Base-by-base conservation (phyloP, 2,797 vertebrate species). In the Hippocampus kuda region DNA sequence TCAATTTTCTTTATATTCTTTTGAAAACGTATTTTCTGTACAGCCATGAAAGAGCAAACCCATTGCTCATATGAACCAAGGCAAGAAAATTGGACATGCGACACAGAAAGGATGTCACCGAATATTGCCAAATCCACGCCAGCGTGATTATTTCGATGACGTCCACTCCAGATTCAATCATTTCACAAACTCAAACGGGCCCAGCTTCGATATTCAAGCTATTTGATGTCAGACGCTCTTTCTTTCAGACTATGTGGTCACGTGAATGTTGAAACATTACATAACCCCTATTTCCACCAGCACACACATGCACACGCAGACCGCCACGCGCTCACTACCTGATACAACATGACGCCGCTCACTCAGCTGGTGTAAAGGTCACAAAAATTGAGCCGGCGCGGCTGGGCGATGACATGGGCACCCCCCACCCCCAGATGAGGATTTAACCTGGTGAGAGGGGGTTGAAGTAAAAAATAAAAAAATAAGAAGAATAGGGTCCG, bases 371-470 rank as follows among this genome's bases (percentile, higher is more conserved):
- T 11, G 2, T 34, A 42, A 64, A 70, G 51, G 61, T 61, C 70
- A 65, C 51, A 34, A 41, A 53, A 72, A 79, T 77, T 77, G 63
- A 70, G 48, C 34, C 41, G 68, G 75, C 70, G 30, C 75, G 75
- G 75, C 78, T 46, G 62, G 53, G 67, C 68, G 63, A 73, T 26
- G 66, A 65, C 68, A 67, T 11, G 27, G 66, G 51, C 6, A n/a
- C 34, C 34, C 34, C 27, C 59, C 30, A 30, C 30, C 30, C 8
- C 38, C 48, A 11, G 11, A 68, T 61, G 66, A 48, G 60, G 51
- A 20, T 2, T 66, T 70, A 57, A 73, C 65, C 42, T 38, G 38
- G 20, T 22, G 53, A 24, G 20, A 9, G 53, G 11, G 62, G 60
- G 20, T 7, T 15, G 2, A 4, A 1, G 18, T 2, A 5, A n/a